These are phyloP conservation scores for Pristionchus pacificus DNA, from an alignment of 1,140 invertebrate species.

Conservation along the genomic window DNA sequence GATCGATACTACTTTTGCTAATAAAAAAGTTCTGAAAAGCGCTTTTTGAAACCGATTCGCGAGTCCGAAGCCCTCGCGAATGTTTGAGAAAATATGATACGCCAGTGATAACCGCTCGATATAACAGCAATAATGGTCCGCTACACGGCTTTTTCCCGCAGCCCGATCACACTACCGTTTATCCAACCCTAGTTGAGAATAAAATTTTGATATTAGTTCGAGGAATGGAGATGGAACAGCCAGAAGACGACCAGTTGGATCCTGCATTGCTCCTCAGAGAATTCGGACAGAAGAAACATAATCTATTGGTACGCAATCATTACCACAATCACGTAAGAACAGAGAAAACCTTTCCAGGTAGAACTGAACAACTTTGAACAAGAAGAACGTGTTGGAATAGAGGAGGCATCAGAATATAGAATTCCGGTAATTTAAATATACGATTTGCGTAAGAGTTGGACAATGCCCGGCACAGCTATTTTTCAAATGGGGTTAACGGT, in stretches of 20 bases:
- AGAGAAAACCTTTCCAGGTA: slow-evolving; percentile 17
- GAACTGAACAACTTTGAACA: slow-evolving; percentile 34
- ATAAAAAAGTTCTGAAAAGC: too few species aligned
- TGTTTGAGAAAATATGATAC: too few species aligned
- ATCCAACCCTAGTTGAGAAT: not conserved
- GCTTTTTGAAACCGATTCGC: too few species aligned
- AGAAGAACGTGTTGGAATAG: slow-evolving; percentile 21
- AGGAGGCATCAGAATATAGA: slow-evolving; percentile 19
- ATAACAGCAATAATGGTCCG: slow-evolving; percentile 1
- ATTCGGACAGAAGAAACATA: slow-evolving; percentile 34
- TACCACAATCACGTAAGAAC: not conserved
- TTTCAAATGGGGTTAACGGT: too few species aligned
- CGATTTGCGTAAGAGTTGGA: too few species aligned
- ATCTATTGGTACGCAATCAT: slow-evolving; percentile 30
- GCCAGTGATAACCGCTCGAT: not conserved
- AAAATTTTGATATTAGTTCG: slow-evolving; percentile 11
- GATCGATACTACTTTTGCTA: too few species aligned
- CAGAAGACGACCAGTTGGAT: slow-evolving; percentile 9
- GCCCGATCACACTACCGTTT: slow-evolving; percentile 2
- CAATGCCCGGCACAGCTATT: too few species aligned
- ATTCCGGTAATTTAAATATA: slow-evolving; percentile 26
- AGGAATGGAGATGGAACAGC: slow-evolving; percentile 10
- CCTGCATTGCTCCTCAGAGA: slow-evolving; percentile 20
- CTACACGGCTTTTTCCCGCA: slow-evolving; percentile 1
- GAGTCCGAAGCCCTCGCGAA: too few species aligned